These are phyloP conservation scores for honey bee (Apis mellifera) DNA, from an alignment of 1,140 invertebrate genomes.

Conservation along the genomic window Amel_HAv3.1 CM009933.2:11442001-11442500, in stretches of 20 bases:
- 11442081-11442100: too few species aligned
- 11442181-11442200: too few species aligned
- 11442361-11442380: slow-evolving; percentile 91
- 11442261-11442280: slow-evolving; percentile 16
- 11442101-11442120: too few species aligned
- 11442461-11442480: slow-evolving; percentile 82
- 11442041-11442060: too few species aligned
- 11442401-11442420: slow-evolving; percentile 91
- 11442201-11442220: too few species aligned
- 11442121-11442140: too few species aligned
- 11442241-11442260: slow-evolving; percentile 18
- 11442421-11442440: slow-evolving; percentile 85
- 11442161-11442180: too few species aligned
- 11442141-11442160: too few species aligned
- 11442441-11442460: slow-evolving; percentile 87
- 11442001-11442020: too few species aligned
- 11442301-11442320: slow-evolving; percentile 35
- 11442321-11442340: slow-evolving; percentile 34
- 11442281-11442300: slow-evolving; percentile 42
- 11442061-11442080: too few species aligned
- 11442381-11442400: slow-evolving; percentile 93
- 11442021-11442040: too few species aligned
- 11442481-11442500: neutral
- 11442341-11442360: slow-evolving; percentile 56
- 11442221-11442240: too few species aligned